Evolutionary conservation across 2,113 vertebrate genomes (phyloP).

Genomic region (Ctenomys sociabilis): DNA sequence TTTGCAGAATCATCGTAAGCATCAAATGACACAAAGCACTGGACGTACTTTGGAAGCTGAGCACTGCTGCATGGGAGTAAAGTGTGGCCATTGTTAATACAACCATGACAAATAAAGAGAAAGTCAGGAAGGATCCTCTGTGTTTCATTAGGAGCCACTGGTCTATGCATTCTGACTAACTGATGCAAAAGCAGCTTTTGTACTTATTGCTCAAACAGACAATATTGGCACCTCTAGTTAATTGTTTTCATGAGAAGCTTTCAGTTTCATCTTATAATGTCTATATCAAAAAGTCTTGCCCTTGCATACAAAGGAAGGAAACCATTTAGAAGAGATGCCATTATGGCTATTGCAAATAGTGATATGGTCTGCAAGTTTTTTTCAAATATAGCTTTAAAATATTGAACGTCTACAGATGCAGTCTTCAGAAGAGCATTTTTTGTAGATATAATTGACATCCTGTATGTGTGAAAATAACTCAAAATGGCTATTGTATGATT

Average conservation of each 20-base stretch:
- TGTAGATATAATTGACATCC: background rate
- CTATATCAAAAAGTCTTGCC: background rate
- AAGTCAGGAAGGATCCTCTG: background rate
- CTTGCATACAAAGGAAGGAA: background rate
- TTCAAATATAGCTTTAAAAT: conserved; percentile 21
- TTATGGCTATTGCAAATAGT: background rate
- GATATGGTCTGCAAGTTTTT: conserved; percentile 20
- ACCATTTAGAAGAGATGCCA: conserved; percentile 5
- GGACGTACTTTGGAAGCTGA: background rate
- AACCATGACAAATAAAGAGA: conserved; percentile 18
- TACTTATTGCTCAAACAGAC: conserved; percentile 17
- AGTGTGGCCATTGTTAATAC: background rate
- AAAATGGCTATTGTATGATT: background rate
- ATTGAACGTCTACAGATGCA: conserved; percentile 11
- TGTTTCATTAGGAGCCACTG: background rate
- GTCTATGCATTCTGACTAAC: background rate
- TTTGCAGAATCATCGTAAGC: background rate
- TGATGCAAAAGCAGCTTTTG: conserved; percentile 10
- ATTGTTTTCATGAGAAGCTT: conserved; percentile 3
- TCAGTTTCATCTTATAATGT: conserved; percentile 17
- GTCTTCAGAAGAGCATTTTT: background rate
- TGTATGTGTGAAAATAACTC: background rate
- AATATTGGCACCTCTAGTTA: background rate
- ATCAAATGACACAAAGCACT: background rate
- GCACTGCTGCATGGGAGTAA: background rate